Percentiles rank a stretch among this genome's conserved stretches.
These are phyloP conservation scores for Microctonus hyperodae DNA, from an alignment of 2,888 invertebrate genomes.

Conservation along the genomic window DNA sequence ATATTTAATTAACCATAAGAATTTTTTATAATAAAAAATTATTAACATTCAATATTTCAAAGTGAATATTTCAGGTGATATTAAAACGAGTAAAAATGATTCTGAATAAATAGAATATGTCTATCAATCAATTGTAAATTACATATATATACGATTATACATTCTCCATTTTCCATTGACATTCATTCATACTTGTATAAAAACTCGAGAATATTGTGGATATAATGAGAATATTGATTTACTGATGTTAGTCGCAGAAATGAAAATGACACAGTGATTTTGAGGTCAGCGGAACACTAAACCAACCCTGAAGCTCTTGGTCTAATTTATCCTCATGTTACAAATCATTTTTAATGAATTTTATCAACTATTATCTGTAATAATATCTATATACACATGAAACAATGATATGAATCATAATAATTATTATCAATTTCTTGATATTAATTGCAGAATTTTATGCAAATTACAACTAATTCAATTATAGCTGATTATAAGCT, in stretches of 20 bases:
- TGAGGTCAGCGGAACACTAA: constrained; percentile 54
- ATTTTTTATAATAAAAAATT: no score
- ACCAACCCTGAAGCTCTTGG: constrained; percentile 47
- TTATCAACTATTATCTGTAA: no score
- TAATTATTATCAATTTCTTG: not conserved
- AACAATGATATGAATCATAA: not conserved
- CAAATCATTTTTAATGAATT: no score
- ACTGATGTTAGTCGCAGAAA: constrained; percentile 18
- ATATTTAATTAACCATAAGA: no score
- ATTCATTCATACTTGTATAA: not conserved
- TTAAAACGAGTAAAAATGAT: not conserved
- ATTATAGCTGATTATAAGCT: not conserved
- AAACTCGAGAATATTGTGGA: constrained; percentile 15
- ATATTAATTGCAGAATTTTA: not conserved
- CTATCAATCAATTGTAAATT: not conserved
- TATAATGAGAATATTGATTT: constrained; percentile 50
- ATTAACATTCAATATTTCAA: no score
- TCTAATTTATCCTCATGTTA: constrained; percentile 38
- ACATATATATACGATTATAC: not conserved
- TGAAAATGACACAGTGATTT: constrained; percentile 42
- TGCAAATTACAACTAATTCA: not conserved
- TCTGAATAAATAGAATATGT: not conserved
- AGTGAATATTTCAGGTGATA: not conserved
- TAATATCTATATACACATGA: not conserved
- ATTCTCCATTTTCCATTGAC: no score